phyloP scores from a whole-genome alignment of 2,888 invertebrate genomes.

The Hirtodrosophila trivittata region DNA sequence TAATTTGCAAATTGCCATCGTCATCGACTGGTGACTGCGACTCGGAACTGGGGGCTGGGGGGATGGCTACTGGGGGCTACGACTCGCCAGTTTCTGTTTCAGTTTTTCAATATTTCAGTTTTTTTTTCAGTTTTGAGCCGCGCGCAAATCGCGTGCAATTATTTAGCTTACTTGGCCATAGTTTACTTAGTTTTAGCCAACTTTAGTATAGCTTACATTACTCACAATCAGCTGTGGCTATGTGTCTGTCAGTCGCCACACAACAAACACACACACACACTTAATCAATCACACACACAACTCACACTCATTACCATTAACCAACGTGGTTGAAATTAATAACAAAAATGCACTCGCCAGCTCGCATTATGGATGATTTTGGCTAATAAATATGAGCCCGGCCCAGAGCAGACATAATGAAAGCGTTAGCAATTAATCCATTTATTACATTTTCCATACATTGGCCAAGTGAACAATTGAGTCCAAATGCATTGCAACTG shows the following conservation, averaged over 20 bases:
- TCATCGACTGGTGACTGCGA: slow-evolving; percentile 40
- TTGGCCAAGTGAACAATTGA: slow-evolving; percentile 54
- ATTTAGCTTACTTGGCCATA: slow-evolving; percentile 65
- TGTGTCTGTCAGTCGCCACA: slow-evolving; percentile 50
- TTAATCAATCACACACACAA: slow-evolving; percentile 9
- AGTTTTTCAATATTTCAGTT: slow-evolving; percentile 12
- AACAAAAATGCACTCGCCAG: slow-evolving; percentile 51
- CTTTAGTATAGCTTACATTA: slow-evolving; percentile 38
- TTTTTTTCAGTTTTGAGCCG: slow-evolving; percentile 28
- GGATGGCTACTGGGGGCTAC: neutral
- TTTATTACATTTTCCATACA: slow-evolving; percentile 51
- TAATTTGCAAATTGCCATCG: slow-evolving; percentile 76
- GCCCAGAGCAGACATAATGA: slow-evolving; percentile 4
- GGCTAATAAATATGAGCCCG: slow-evolving; percentile 55
- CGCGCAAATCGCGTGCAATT: slow-evolving; percentile 78
- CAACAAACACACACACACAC: slow-evolving; percentile 10
- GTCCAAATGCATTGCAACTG: slow-evolving; percentile 30
- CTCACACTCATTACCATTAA: slow-evolving; percentile 43
- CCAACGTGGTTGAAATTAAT: slow-evolving; percentile 60
- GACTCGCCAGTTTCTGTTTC: slow-evolving; percentile 30
- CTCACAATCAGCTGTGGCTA: slow-evolving; percentile 64
- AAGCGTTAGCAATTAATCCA: slow-evolving; percentile 58
- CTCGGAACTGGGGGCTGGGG: slow-evolving; percentile 13
- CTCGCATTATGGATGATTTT: slow-evolving; percentile 65
- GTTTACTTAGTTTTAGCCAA: slow-evolving; percentile 48